phyloP scores from a whole-genome alignment of 2,888 invertebrate species.

The Drosophila ochracea region DNA sequence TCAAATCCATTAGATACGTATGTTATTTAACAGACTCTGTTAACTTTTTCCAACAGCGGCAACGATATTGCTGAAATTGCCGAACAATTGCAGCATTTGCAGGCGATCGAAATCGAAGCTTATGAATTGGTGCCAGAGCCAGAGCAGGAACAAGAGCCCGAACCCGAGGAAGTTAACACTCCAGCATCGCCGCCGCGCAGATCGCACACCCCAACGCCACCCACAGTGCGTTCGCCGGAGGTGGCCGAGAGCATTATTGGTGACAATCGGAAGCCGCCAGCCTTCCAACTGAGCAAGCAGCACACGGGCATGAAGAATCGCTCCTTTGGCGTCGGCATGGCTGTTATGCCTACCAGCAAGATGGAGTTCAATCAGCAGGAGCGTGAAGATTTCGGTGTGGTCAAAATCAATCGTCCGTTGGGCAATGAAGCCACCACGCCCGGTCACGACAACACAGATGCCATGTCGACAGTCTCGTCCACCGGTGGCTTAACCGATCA shows the following conservation, averaged over 20 bases:
- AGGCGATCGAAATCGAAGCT: constrained; percentile 24
- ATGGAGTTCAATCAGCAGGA: constrained; percentile 85
- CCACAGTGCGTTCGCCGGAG: constrained; percentile 59
- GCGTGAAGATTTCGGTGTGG: constrained; percentile 83
- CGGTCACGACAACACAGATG: constrained; percentile 80
- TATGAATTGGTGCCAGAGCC: constrained; percentile 34
- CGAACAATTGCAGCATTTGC: constrained; percentile 55
- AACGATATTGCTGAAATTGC: constrained; percentile 60
- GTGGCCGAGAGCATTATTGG: constrained; percentile 66
- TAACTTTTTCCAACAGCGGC: constrained; percentile 55
- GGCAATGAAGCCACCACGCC: constrained; percentile 74
- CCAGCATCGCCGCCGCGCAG: constrained; percentile 52
- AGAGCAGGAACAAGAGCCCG: constrained; percentile 45
- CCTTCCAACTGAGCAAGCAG: constrained; percentile 83
- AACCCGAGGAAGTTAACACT: constrained; percentile 33
- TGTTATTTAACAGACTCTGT: constrained; percentile 46
- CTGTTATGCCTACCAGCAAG: constrained; percentile 84
- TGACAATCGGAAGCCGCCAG: constrained; percentile 73
- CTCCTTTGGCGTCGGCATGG: constrained; percentile 84
- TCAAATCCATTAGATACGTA: constrained; percentile 12
- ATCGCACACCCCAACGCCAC: constrained; percentile 55
- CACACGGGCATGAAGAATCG: constrained; percentile 85
- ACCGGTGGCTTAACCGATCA: constrained; percentile 87
- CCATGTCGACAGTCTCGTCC: constrained; percentile 82
- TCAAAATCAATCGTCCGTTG: constrained; percentile 83